A percentile compares a stretch with the other conserved stretches of the same genome.
These are phyloP conservation scores for Rhopalosiphum maidis DNA, from an alignment of 1,140 invertebrate genomes.

Conservation along the genomic window DNA sequence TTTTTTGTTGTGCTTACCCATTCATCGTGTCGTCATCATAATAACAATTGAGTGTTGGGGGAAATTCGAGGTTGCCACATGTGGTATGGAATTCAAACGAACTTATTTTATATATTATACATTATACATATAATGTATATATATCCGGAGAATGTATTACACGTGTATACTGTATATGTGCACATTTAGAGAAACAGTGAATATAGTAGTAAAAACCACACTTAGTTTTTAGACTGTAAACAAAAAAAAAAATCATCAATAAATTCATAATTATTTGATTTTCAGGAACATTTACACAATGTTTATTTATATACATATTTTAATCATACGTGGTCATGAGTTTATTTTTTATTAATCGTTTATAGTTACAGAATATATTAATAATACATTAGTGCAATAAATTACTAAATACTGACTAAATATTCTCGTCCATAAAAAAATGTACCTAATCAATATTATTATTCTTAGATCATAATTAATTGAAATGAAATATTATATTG, in stretches of 20 bases:
- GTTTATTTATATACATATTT: no score
- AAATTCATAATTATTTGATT: no score
- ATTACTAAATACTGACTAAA: no score
- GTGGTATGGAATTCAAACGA: background rate
- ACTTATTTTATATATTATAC: background rate
- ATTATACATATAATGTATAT: background rate
- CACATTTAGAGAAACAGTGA: background rate
- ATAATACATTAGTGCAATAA: no score
- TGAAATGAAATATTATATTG: no score
- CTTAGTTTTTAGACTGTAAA: background rate
- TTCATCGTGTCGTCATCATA: conserved; percentile 6
- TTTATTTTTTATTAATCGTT: no score
- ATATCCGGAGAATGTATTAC: background rate
- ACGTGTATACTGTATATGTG: background rate
- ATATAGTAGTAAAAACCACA: background rate
- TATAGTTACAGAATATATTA: no score
- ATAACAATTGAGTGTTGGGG: background rate
- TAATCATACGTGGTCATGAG: no score
- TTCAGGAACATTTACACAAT: no score
- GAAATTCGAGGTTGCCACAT: background rate
- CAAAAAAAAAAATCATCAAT: background rate
- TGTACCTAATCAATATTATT: no score
- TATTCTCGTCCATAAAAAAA: no score
- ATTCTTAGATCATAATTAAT: no score
- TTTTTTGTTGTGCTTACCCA: conserved; percentile 2